A percentile compares a stretch with the other conserved stretches of the same genome.
These are phyloP conservation scores for Minunthozetes semirufus DNA, from an alignment of 2,888 invertebrate genomes.

Conservation along the genomic window DNA sequence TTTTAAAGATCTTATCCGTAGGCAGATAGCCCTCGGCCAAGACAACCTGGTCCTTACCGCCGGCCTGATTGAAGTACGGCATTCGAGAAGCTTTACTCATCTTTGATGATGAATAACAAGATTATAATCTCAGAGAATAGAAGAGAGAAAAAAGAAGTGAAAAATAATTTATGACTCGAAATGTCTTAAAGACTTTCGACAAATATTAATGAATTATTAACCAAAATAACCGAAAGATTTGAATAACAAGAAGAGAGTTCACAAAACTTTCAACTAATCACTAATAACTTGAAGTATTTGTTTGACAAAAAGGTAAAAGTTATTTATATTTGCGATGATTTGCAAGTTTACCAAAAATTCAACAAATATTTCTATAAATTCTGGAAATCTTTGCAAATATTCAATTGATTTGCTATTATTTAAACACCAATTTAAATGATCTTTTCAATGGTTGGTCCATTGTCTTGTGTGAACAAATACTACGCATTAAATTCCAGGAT, in stretches of 20 bases:
- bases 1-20: slow-evolving; percentile 34
- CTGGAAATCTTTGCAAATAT: too few relatives aligned
- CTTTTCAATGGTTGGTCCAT: too few relatives aligned
- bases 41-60: slow-evolving; percentile 32
- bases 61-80: slow-evolving; percentile 25
- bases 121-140: neutral
- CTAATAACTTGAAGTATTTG: neutral
- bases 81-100: slow-evolving; percentile 33
- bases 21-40: slow-evolving; percentile 35
- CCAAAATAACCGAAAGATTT: neutral
- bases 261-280: neutral
- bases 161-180: neutral
- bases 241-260: neutral
- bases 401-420: too few relatives aligned
- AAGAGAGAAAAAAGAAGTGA: neutral
- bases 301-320: too few relatives aligned
- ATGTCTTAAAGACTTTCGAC: neutral
- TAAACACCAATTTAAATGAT: too few relatives aligned
- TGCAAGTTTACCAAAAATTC: too few relatives aligned
- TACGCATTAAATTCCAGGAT: too few relatives aligned
- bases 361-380: too few relatives aligned
- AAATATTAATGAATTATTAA: slow-evolving; percentile 7
- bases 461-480: too few relatives aligned
- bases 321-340: too few relatives aligned
- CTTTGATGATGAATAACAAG: neutral